Percentiles rank a stretch among this genome's conserved stretches.
Evolutionary conservation across 2,888 invertebrate genomes (phyloP).

Genomic region (Adela reaumurella): DNA sequence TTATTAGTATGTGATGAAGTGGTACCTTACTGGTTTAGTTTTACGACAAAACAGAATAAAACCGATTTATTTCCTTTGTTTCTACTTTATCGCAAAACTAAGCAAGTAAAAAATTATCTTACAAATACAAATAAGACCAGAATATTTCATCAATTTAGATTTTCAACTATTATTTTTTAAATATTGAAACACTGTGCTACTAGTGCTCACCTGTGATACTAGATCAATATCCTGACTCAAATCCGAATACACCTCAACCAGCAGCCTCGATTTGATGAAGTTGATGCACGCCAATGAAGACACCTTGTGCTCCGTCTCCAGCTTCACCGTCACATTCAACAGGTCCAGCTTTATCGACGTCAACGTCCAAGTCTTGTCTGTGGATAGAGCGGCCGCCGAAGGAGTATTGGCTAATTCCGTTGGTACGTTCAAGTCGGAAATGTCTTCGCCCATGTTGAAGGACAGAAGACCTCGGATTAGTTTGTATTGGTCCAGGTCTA

Average conservation of each 20-base stretch:
- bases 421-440: conserved; percentile 57
- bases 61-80: no score
- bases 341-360: conserved; percentile 80
- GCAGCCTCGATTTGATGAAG: conserved; percentile 85
- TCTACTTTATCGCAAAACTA: no score
- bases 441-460: conserved; percentile 85
- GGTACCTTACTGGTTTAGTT: no score
- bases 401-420: conserved; percentile 4
- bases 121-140: no score
- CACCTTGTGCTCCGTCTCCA: conserved; percentile 56
- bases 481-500: conserved; percentile 84
- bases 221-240: conserved; percentile 88
- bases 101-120: no score
- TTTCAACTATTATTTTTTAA: no score
- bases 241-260: conserved; percentile 84
- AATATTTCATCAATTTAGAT: no score
- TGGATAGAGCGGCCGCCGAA: conserved; percentile 2
- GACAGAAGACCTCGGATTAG: conserved; percentile 81
- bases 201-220: conserved; percentile 70
- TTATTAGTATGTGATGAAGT: no score
- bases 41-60: no score
- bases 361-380: conserved; percentile 64
- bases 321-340: conserved; percentile 78
- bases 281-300: conserved; percentile 78
- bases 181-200: no score